Evolutionary conservation across 2,113 vertebrate species (phyloP).

Genomic region (Melanocharis versteri): DNA sequence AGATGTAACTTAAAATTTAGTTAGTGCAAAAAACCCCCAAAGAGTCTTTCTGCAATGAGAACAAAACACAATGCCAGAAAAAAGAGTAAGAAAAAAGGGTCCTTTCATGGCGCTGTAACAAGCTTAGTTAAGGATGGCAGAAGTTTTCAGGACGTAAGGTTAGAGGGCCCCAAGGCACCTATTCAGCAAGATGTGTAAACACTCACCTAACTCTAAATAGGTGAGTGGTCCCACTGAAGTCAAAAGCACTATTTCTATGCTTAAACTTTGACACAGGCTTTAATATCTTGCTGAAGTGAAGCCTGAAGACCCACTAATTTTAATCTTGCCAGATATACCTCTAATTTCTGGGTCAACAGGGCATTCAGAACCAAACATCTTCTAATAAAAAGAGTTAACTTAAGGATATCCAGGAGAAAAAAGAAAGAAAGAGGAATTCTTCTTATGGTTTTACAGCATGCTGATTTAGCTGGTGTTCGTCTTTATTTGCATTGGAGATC

Average conservation of each 20-base stretch:
- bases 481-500: slow-evolving; percentile 31
- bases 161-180: background rate
- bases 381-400: background rate
- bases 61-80: background rate
- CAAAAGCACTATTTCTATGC: background rate
- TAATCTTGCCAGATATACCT: background rate
- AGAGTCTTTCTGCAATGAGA: background rate
- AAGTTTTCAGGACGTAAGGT: background rate
- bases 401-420: background rate
- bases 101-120: background rate
- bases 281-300: background rate
- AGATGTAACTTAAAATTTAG: background rate
- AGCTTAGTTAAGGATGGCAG: background rate
- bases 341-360: background rate
- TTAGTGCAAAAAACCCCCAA: background rate
- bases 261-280: background rate
- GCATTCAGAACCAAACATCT: background rate
- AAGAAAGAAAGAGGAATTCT: background rate
- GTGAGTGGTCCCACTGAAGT: background rate
- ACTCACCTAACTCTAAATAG: background rate
- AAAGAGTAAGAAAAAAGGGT: background rate
- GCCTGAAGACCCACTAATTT: background rate
- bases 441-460: background rate
- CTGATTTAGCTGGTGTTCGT: background rate
- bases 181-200: background rate